Percentiles rank a stretch among this genome's conserved stretches.
phyloP scores from a whole-genome alignment of 1,140 invertebrate species.

The Pogonognathellus flavescens region DNA sequence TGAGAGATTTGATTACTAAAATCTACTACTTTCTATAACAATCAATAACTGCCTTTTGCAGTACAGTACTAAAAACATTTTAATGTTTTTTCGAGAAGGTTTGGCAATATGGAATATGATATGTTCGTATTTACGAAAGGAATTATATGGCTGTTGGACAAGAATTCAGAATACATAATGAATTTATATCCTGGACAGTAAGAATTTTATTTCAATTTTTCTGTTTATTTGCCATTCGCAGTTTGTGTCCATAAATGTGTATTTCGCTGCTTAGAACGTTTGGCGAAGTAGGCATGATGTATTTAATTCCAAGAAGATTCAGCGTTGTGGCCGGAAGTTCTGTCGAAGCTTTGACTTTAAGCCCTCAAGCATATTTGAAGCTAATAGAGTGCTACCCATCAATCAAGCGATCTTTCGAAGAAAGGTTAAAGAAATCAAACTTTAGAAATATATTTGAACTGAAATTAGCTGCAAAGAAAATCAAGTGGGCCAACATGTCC shows the following conservation, averaged over 20 bases:
- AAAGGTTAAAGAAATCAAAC: not conserved
- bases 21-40: no score
- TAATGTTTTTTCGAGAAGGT: not conserved
- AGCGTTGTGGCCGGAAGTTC: not conserved
- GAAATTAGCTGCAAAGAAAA: not conserved
- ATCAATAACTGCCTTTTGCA: no score
- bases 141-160: conserved; percentile 53
- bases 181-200: conserved; percentile 55
- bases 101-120: conserved; percentile 57
- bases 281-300: not conserved
- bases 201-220: not conserved
- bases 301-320: not conserved
- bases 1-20: not conserved
- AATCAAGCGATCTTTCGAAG: not conserved
- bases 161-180: conserved; percentile 40
- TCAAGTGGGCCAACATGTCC: not conserved
- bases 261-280: no score
- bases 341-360: not conserved
- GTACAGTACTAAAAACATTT: not conserved
- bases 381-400: conserved; percentile 8
- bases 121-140: conserved; percentile 54
- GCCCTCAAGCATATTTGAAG: not conserved
- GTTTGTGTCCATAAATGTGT: no score
- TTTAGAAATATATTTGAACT: not conserved
- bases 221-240: not conserved